Evolutionary conservation across 2,888 invertebrate species (phyloP), one percentile per base, ranked within the genome.

Genomic region (Cistogaster globosa): DNA sequence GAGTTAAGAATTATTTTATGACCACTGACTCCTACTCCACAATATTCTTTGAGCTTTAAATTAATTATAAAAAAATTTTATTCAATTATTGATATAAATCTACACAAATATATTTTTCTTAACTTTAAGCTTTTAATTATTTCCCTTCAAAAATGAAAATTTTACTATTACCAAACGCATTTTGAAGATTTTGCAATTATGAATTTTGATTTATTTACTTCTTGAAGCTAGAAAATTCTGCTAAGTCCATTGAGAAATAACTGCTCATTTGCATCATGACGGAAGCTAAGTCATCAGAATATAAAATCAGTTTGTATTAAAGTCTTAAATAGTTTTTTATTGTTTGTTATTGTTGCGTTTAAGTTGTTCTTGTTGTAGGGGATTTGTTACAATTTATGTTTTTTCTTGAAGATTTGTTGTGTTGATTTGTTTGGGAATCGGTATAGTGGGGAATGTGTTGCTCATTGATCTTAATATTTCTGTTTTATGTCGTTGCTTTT

Each of bases 401-500:
- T 48, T 20, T 53, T 62, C 16, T 32, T 69, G 20, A 55, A 38
- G 22, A 63, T 57, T 79, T 65, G 0, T 67, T 67, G 22, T 14
- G 7, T n/a, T 55, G 62, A 75, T 71, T 79, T 63, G 32, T 32
- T 53, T 57, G 36, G 63, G 55, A 55, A 67, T 76, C 63, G 11
- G 48, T 76, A 71, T 65, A 14, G 65, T 55, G 51, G 67, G 58
- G 48, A 65, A 72, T 58, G 68, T 74, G 84, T 62, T 71, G 84
- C 77, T 77, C 84, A 72, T 62, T 81, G 77, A 74, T 77, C 72
- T 79, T 38, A 74, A 74, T 63, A 26, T 53, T 68, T 68, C 72
- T 55, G 77, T 58, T 84, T 77, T 45, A 77, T 84, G 68, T 81
- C 80, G 58, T 84, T 36, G 45, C n/a, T 53, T 14, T 75, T 45